phyloP scores from a whole-genome alignment of 2,797 vertebrate species.

The Parauchenoglanis punctatus region DNA sequence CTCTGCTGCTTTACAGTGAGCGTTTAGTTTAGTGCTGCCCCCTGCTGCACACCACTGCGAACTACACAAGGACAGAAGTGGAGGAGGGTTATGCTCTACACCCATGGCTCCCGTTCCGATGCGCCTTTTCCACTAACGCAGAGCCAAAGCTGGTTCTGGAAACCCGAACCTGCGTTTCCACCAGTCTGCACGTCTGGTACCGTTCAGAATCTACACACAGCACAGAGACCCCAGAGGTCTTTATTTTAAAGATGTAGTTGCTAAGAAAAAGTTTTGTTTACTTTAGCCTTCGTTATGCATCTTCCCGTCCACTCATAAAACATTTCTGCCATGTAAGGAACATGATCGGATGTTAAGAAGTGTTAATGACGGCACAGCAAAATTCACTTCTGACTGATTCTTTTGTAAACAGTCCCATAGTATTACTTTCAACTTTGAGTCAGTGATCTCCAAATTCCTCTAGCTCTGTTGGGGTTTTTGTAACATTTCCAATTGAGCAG shows the following conservation, averaged over 20 bases:
- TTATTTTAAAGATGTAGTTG: neutral
- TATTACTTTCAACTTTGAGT: neutral
- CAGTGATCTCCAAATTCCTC: neutral
- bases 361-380: neutral
- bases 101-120: neutral
- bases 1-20: conserved; percentile 21
- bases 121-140: neutral
- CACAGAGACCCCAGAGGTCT: neutral
- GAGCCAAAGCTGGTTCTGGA: neutral
- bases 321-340: neutral
- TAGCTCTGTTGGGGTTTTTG: neutral
- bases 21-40: conserved; percentile 7
- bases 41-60: conserved; percentile 35
- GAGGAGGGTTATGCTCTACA: neutral
- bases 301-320: neutral
- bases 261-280: neutral
- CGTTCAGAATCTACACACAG: neutral
- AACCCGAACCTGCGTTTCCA: neutral
- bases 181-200: neutral
- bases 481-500: neutral
- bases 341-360: neutral
- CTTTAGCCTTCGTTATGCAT: neutral
- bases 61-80: neutral
- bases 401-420: neutral
- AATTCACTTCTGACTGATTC: neutral